phyloP scores from a whole-genome alignment of 2,888 invertebrate genomes.

The Mallateleia sp. region DNA sequence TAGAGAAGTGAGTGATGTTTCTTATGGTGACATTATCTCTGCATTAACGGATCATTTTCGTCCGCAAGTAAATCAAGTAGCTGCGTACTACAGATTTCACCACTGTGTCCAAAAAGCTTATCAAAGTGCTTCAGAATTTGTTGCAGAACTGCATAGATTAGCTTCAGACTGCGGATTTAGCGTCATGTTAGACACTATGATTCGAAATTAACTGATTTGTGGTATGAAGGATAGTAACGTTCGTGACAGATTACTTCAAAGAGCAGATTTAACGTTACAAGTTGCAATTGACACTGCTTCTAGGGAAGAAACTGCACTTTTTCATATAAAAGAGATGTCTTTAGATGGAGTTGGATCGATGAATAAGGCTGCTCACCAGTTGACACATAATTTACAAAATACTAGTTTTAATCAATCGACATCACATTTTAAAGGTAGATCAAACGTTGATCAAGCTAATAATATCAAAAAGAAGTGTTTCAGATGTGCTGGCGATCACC shows the following conservation, averaged over 20 bases:
- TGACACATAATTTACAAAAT: too few species aligned
- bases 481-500: conserved; percentile 40
- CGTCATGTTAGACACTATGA: conserved; percentile 13
- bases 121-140: conserved; percentile 32
- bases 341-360: too few species aligned
- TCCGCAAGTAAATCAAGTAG: conserved; percentile 37
- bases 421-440: background rate
- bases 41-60: conserved; percentile 21
- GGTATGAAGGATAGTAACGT: conserved; percentile 36
- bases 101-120: conserved; percentile 27
- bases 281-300: conserved; percentile 23
- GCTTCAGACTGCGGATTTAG: conserved; percentile 47
- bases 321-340: conserved; percentile 32
- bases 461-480: too few species aligned
- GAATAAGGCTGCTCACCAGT: background rate
- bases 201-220: conserved; percentile 50
- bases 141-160: conserved; percentile 24
- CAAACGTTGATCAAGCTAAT: too few species aligned
- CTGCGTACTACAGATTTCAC: conserved; percentile 40
- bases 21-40: background rate
- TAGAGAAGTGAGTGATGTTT: background rate
- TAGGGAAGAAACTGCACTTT: conserved; percentile 29
- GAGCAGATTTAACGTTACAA: background rate
- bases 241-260: conserved; percentile 8
- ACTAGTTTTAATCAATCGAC: too few species aligned